Percentiles rank a stretch among this genome's conserved stretches.
Conservation (phyloP, 2,797 vertebrate species). For the Perodicticus potto region DNA sequence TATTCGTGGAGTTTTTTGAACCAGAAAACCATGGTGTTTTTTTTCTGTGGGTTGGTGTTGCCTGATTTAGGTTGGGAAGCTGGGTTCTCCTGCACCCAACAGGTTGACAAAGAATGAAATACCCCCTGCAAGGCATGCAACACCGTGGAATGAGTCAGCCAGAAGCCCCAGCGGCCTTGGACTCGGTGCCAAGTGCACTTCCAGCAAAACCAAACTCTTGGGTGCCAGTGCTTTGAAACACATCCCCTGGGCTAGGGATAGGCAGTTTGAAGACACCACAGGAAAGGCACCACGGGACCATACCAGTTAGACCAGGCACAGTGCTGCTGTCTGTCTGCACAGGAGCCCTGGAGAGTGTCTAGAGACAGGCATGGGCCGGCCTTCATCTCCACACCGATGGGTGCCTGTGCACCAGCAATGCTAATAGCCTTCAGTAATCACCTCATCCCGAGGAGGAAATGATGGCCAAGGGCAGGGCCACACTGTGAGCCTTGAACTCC, state of each 20-base stretch:
- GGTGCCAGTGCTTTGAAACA: neutral
- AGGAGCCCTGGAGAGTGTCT: neutral
- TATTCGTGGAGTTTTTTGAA: neutral
- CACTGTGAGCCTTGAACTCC: neutral
- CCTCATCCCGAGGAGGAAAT: neutral
- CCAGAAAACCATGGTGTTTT: neutral
- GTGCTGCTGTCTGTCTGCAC: fast-evolving
- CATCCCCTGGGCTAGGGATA: neutral
- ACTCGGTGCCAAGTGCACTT: neutral
- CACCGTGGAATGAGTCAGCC: neutral
- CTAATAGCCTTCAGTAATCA: neutral
- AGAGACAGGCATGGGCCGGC: neutral
- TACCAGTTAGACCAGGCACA: neutral
- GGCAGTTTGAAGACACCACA: fast-evolving
- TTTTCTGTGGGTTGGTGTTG: neutral
- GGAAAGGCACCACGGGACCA: neutral
- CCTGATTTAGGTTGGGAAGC: neutral
- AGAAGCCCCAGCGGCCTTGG: neutral
- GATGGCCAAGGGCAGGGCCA: neutral
- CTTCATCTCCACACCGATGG: fast-evolving
- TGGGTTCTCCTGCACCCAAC: neutral
- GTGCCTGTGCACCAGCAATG: fast-evolving
- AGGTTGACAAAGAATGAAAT: neutral
- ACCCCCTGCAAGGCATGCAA: neutral
- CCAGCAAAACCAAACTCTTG: neutral